These are phyloP conservation scores for Scaptomyza polygonia DNA, from an alignment of 2,888 invertebrate species.

Conservation along the genomic window DNA sequence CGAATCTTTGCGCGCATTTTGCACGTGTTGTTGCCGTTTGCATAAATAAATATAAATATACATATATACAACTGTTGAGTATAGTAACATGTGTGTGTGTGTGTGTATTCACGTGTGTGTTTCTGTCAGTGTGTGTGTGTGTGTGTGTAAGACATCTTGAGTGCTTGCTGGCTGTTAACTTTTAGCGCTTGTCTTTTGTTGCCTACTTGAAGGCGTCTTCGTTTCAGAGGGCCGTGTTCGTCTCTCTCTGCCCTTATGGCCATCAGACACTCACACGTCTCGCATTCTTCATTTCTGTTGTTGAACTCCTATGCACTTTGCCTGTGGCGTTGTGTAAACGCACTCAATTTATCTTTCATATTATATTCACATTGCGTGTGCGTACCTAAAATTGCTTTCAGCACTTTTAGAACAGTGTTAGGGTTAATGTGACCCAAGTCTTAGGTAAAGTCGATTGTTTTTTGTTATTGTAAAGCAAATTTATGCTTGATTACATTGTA, in stretches of 20 bases:
- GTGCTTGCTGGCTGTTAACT: constrained; percentile 58
- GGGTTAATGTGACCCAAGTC: constrained; percentile 19
- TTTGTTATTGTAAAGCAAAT: constrained; percentile 20
- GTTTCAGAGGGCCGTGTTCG: constrained; percentile 1
- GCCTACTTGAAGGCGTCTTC: constrained; percentile 58
- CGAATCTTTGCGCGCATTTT: constrained; percentile 63
- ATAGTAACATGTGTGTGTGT: background rate
- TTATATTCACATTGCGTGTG: constrained; percentile 69
- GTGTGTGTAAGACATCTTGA: constrained; percentile 35
- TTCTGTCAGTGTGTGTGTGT: constrained; percentile 8
- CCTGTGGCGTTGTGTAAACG: constrained; percentile 37
- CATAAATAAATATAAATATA: constrained; percentile 72
- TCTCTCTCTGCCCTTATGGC: background rate
- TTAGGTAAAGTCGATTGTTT: constrained; percentile 42
- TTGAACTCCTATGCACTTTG: background rate
- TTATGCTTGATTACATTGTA: background rate
- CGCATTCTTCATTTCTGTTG: background rate
- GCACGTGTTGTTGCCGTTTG: constrained; percentile 65
- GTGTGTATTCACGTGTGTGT: constrained; percentile 12
- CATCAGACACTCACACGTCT: background rate
- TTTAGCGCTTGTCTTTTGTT: constrained; percentile 62
- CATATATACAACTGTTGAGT: constrained; percentile 48
- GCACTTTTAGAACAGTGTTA: constrained; percentile 43
- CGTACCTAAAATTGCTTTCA: constrained; percentile 57
- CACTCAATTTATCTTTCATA: constrained; percentile 66